Base-by-base conservation (phyloP, 1,140 invertebrate species). In the Drosophila elegans region DNA sequence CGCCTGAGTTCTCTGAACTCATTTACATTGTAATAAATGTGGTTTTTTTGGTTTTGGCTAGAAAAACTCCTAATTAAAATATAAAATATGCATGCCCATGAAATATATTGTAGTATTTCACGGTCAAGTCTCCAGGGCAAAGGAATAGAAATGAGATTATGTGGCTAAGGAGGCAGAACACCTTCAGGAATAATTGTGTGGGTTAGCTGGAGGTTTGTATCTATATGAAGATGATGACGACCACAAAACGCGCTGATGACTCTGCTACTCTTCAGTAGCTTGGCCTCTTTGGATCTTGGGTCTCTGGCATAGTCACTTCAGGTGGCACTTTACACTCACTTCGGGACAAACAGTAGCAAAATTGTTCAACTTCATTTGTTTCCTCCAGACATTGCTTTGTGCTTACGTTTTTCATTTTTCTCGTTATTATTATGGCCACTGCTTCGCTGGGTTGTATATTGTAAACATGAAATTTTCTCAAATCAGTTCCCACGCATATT, bases 401-500 rank as follows among this genome's bases (percentile, higher is more conserved):
- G 60, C 74, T 77, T 74, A 64, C 61, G 45, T 76, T 68, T 64
- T 78, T 42, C 49, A 44, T 45, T 48, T 57, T 48, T 68, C 39
- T 48, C 25, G 42, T 49, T 52, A 45, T 78, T 57, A 39, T 60
- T 80, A 55, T 61, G 52, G 59, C 41, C 25, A 38, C 32, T 46
- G 42, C 62, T 63, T 74, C 44, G 48, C 74, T 74, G 59, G 46
- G 57, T 51, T 75, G 52, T 68, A 36, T 69, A 63, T 76, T 78
- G 62, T 82, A 68, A 82, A 74, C 68, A 82, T 78, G 46, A 72
- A 64, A 61, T 63, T 84, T 80, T 80, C 77, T 69, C 78, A 78
- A 77, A 78, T 85, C 72, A 63, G 80, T 85, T 85, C 81, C 81
- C 81, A 85, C 82, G 81, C 81, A 85, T 86, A 77, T 81, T 85